These are phyloP conservation scores for Zeugodacus cucurbitae DNA, from an alignment of 1,140 invertebrate genomes.

Conservation along the genomic window DNA sequence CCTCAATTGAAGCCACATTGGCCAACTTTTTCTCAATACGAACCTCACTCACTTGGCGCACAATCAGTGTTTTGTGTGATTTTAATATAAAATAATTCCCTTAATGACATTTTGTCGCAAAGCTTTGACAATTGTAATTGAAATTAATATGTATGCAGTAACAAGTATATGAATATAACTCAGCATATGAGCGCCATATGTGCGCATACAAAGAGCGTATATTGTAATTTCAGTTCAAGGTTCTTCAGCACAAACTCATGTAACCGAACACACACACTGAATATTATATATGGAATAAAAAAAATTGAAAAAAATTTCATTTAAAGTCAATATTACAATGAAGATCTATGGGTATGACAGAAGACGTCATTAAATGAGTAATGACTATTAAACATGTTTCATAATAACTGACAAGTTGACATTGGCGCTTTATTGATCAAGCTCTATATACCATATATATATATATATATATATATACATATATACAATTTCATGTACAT, in stretches of 20 bases:
- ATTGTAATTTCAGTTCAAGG: constrained; percentile 30
- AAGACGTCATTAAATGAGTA: constrained; percentile 28
- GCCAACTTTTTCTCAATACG: neutral
- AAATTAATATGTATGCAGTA: constrained; percentile 1
- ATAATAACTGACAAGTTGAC: constrained; percentile 33
- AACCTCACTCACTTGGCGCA: neutral
- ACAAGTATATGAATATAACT: neutral
- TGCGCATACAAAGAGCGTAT: neutral
- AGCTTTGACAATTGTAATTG: constrained; percentile 22
- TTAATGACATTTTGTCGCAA: constrained; percentile 16
- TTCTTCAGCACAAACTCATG: neutral
- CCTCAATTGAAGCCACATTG: neutral
- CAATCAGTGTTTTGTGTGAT: constrained; percentile 12
- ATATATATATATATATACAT: neutral
- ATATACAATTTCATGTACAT: neutral
- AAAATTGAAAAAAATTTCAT: neutral
- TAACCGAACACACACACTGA: neutral
- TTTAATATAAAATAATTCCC: constrained; percentile 28
- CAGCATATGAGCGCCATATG: neutral
- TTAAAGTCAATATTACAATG: neutral
- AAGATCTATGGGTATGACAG: constrained; percentile 13
- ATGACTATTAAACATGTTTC: constrained; percentile 25
- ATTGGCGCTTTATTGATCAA: constrained; percentile 27
- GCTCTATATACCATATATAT: neutral
- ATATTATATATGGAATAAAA: neutral